A percentile compares a stretch with the other conserved stretches of the same genome.
These are phyloP conservation scores for Homalodisca vitripennis DNA, from an alignment of 1,140 invertebrate species.

Conservation along the genomic window DNA sequence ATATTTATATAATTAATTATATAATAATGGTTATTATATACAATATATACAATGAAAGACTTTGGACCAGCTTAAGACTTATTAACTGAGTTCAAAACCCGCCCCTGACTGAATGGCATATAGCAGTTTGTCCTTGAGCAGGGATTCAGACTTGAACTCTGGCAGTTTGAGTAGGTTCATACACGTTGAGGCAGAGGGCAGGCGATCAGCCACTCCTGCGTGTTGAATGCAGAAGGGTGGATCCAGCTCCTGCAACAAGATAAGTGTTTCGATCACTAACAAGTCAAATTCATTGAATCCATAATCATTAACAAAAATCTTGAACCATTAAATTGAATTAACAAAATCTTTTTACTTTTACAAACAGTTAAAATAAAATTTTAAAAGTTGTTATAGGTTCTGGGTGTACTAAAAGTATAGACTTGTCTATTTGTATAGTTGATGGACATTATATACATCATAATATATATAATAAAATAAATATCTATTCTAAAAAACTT, in stretches of 20 bases:
- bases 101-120: slow-evolving; percentile 94
- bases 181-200: slow-evolving; percentile 95
- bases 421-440: no score
- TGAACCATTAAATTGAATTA: no score
- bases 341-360: no score
- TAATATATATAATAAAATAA: no score
- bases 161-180: slow-evolving; percentile 97
- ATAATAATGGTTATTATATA: no score
- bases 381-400: no score
- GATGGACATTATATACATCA: no score
- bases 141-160: slow-evolving; percentile 76
- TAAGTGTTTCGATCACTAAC: not conserved
- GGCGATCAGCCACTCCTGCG: slow-evolving; percentile 79
- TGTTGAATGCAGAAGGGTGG: slow-evolving; percentile 94
- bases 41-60: slow-evolving; percentile 23
- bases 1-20: no score
- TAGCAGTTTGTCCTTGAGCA: slow-evolving; percentile 79
- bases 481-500: no score
- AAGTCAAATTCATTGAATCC: not conserved
- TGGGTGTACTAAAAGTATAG: no score
- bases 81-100: slow-evolving; percentile 93
- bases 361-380: no score
- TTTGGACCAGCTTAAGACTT: not conserved
- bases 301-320: no score
- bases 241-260: slow-evolving; percentile 56